Evolutionary conservation across 2,888 invertebrate species (phyloP), one percentile per base, ranked within the genome.

Genomic region (Eledone cirrhosa): DNA sequence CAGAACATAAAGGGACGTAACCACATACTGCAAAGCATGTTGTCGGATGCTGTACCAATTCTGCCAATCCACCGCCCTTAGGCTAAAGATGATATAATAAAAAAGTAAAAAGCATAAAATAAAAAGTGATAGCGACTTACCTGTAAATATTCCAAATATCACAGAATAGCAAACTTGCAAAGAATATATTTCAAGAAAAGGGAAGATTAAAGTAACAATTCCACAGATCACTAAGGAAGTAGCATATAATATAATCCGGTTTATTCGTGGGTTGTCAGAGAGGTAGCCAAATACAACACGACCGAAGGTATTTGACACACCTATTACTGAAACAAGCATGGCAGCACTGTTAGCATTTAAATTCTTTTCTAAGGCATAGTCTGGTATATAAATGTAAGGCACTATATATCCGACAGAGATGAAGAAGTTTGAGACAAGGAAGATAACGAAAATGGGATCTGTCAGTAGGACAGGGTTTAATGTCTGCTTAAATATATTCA

Each of bases 341-440:
- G 94, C 92, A 0, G 94, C 93, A 2, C 85, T 74, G 53, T 86
- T 92, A 90, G 0, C 83, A 77, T 74, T 82, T 65, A 83, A 87
- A 65, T 85, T 90, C 79, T 80, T 87, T 86, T 87, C 85, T 5
- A 84, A 80, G 0, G 95, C 96, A 83, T 96, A 85, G 83, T 91
- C 91, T 31, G 97, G 96, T 78, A 96, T 92, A 87, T 94, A 99
- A 91, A 95, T 93, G 90, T 96, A 99, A 0, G 99, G 99, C 31
- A 98, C 96, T 90, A 97, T 98, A 92, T 98, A 97, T 8, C 90
- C 90, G 92, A 97, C 94, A 94, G 98, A 96, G 0, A 98, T 98
- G 82, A 98, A 93, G 87, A 97, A 95, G 41, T 98, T 98, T 83
- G 97, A 96, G 47, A 96, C 85, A 7, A 96, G 95, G 72, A 99